phyloP scores from a whole-genome alignment of 2,113 vertebrate species.

The Otolemur garnettii region DNA sequence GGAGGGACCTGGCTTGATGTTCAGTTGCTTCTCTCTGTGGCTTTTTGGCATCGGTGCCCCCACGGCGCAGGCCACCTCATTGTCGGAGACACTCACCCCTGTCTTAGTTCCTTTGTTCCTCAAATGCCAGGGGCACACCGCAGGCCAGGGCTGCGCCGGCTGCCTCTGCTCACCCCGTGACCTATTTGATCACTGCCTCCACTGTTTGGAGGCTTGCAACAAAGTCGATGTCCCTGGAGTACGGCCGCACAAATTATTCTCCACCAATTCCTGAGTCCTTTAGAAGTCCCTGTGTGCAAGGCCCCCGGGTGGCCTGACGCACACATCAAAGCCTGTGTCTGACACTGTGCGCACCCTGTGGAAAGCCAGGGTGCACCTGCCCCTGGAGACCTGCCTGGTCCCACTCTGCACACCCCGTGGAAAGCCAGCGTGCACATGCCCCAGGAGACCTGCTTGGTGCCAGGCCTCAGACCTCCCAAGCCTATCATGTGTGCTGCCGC shows the following conservation, averaged over 20 bases:
- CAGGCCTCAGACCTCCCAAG: background rate
- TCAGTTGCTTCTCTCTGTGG: background rate
- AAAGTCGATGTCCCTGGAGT: background rate
- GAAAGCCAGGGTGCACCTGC: background rate
- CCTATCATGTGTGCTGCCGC: fast-evolving
- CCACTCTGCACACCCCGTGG: background rate
- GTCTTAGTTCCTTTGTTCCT: background rate
- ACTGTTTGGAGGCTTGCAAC: background rate
- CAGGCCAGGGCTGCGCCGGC: background rate
- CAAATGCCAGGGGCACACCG: background rate
- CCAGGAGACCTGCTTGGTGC: background rate
- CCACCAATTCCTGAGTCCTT: background rate
- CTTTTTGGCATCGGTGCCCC: background rate
- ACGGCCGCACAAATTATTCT: background rate
- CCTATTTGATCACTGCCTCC: background rate
- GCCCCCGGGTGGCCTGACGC: background rate
- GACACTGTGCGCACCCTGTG: background rate
- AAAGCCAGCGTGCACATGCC: background rate
- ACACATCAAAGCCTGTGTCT: background rate
- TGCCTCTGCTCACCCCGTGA: background rate
- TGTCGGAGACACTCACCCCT: background rate
- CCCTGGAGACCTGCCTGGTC: background rate
- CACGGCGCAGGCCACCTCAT: fast-evolving
- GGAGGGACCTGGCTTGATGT: background rate
- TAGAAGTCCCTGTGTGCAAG: background rate